Base-by-base conservation (phyloP, 2,797 vertebrate species). In the Syngnathus rostellatus region DNA sequence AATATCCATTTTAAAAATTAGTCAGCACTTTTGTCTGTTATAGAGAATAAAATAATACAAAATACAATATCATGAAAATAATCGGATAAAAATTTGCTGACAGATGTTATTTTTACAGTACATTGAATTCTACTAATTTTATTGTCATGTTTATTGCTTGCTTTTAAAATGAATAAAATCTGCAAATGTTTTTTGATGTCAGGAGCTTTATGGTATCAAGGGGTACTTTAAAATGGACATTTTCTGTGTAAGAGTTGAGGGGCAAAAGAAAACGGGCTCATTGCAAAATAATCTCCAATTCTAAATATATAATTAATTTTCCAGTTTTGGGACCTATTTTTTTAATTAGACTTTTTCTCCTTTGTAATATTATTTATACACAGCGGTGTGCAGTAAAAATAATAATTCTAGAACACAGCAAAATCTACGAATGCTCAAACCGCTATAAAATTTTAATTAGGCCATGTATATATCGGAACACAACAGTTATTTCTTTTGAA, bases 1-100 rank as follows among this genome's bases (percentile, higher is more conserved):
- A 58, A 87, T 84, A 79, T 58, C 80, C 81, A 84, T 81, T 75
- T 74, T 74, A 72, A 70, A 74, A 8, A 8, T 41, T 41, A 76
- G 43, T 39, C 40, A 6, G 68, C 8, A n/a, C 8, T 8, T 41
- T 55, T 16, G 8, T 25, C 48, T 45, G 16, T 46, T 6, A 46
- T 14, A n/a, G 8, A n/a, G 48, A 51, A n/a, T 51, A 5, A 0
- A 25, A 37, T 14, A 16, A 25, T 10, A 12, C 23, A 25, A 14
- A 53, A 53, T 21, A 31, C 10, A 12, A 9, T 25, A 54, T 54
- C 6, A 54, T 23, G 10, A 4, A 46, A 16, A 41, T 7, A 5
- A 17, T 23, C 21, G 3, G 21, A 25, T 6, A 23, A 10, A 55
- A 31, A n/a, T 50, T 19, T 19, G 6, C 19, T 50, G 7, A 6